Evolutionary conservation across 2,113 vertebrate species (phyloP).

Genomic region (Pipra filicauda): DNA sequence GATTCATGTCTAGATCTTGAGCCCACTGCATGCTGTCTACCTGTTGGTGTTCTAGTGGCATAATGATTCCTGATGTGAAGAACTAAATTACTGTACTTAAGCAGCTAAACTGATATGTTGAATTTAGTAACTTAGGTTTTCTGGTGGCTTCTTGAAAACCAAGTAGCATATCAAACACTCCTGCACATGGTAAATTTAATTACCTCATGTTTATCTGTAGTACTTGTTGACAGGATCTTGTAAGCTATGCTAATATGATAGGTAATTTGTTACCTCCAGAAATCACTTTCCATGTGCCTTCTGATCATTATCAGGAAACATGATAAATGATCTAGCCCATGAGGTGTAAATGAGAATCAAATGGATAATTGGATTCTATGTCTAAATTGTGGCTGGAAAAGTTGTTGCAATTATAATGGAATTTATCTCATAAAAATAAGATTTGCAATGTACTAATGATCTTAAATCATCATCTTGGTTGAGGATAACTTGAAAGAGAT

Average conservation of each 20-base stretch:
- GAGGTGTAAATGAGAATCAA: conserved; percentile 81
- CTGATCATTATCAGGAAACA: conserved; percentile 78
- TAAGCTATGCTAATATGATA: conserved; percentile 75
- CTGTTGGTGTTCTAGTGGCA: conserved; percentile 46
- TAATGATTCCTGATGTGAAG: conserved; percentile 66
- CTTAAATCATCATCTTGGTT: conserved; percentile 58
- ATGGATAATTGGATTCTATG: conserved; percentile 80
- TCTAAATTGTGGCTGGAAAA: conserved; percentile 73
- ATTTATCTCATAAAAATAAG: conserved; percentile 66
- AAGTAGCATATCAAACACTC: conserved; percentile 65
- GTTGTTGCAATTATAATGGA: conserved; percentile 70
- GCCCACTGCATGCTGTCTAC: conserved; percentile 41
- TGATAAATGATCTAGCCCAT: conserved; percentile 78
- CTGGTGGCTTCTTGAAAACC: conserved; percentile 68
- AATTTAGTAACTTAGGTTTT: conserved; percentile 63
- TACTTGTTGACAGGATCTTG: conserved; percentile 76
- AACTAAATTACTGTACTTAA: conserved; percentile 52
- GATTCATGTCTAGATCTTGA: conserved; percentile 64
- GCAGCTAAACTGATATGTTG: conserved; percentile 58
- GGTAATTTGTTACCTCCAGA: conserved; percentile 80
- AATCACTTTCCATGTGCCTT: conserved; percentile 76
- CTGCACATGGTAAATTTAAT: conserved; percentile 78
- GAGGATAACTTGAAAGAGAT: conserved; percentile 20
- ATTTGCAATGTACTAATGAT: conserved; percentile 60
- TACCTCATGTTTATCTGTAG: conserved; percentile 76